phyloP scores from a whole-genome alignment of 2,113 vertebrate species.

The Delphinus delphis region DNA sequence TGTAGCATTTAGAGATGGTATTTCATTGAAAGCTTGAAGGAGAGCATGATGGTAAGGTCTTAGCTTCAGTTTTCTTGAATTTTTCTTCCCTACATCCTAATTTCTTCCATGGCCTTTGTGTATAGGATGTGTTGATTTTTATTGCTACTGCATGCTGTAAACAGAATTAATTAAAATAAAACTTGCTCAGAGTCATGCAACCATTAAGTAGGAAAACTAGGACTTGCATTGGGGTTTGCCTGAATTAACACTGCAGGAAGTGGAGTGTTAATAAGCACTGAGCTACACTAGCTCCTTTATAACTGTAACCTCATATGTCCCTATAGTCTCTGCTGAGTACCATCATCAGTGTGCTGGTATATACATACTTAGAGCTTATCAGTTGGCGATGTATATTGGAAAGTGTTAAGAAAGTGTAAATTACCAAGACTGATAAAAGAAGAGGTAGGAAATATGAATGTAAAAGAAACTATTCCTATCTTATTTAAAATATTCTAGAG shows the following conservation, averaged over 20 bases:
- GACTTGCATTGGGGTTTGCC: background rate
- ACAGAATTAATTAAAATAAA: background rate
- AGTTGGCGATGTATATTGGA: background rate
- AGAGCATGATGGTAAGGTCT: background rate
- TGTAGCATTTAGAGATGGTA: background rate
- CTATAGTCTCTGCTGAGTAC: background rate
- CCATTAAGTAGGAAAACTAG: background rate
- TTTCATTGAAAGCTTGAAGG: background rate
- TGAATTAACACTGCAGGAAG: background rate
- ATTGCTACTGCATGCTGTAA: background rate
- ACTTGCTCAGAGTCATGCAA: background rate
- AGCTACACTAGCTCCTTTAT: background rate
- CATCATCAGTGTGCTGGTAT: background rate
- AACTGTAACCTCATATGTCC: background rate
- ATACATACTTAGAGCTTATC: background rate
- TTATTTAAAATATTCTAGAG: conserved; percentile 29
- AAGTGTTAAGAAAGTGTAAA: background rate
- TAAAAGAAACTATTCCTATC: background rate
- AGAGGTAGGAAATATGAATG: background rate
- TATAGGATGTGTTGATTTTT: background rate
- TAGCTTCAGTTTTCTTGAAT: background rate
- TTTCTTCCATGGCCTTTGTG: background rate
- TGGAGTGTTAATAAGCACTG: background rate
- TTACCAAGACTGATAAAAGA: background rate
- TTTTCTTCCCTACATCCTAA: background rate